Percentiles rank a stretch among this genome's conserved stretches.
phyloP scores from a whole-genome alignment of 2,797 vertebrate genomes.

The Brachyrhaphis roseni region DNA sequence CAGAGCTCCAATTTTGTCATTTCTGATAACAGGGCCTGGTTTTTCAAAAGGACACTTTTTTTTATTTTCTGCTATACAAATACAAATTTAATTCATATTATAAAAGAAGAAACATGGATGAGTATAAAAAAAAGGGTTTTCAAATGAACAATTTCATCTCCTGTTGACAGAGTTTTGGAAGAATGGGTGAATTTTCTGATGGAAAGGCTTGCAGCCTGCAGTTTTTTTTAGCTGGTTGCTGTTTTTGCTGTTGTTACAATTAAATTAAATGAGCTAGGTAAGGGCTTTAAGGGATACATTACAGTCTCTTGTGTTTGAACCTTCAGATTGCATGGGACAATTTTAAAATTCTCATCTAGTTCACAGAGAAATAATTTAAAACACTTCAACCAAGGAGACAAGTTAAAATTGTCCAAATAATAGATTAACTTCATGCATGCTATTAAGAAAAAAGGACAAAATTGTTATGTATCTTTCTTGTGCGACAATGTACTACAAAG shows the following conservation, averaged over 20 bases:
- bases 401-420: not conserved
- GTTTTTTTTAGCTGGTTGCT: constrained; percentile 60
- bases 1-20: constrained; percentile 66
- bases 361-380: not conserved
- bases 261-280: constrained; percentile 68
- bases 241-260: constrained; percentile 66
- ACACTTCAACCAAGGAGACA: not conserved
- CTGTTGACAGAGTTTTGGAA: constrained; percentile 60
- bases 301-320: constrained; percentile 18
- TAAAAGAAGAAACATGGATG: constrained; percentile 14
- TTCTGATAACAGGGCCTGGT: constrained; percentile 70
- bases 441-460: not conserved
- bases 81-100: constrained; percentile 66
- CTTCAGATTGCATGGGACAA: not conserved
- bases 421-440: not conserved
- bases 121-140: constrained; percentile 20
- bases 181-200: constrained; percentile 59
- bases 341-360: not conserved
- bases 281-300: constrained; percentile 26
- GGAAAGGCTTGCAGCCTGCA: constrained; percentile 64
- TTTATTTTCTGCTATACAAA: constrained; percentile 60
- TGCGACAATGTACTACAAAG: not conserved
- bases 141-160: constrained; percentile 62
- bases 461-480: not conserved
- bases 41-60: constrained; percentile 55